A percentile compares a stretch with the other conserved stretches of the same genome.
Conservation (phyloP, 2,888 invertebrate species). For the Allygus modestus region DNA sequence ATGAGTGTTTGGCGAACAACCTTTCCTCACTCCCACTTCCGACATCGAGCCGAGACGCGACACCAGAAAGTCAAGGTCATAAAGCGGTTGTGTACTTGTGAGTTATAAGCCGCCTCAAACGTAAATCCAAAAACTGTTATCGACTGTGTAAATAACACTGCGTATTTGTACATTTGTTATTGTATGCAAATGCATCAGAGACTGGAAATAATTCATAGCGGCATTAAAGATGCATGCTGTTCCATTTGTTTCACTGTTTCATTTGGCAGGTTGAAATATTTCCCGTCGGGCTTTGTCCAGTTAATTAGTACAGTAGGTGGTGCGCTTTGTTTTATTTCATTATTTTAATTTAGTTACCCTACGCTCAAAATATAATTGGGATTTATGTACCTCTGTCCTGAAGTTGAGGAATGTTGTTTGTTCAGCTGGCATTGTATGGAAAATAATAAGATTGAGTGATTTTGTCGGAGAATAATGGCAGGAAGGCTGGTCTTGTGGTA, state of each 20-base stretch:
- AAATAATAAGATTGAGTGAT: neutral
- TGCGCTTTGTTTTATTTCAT: slow-evolving; percentile 25
- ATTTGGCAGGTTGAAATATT: slow-evolving; percentile 28
- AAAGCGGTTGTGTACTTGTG: no score
- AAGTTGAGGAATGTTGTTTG: slow-evolving; percentile 10
- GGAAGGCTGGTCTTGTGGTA: neutral
- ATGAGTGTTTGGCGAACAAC: neutral
- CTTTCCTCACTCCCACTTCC: no score
- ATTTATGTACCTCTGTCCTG: slow-evolving; percentile 6
- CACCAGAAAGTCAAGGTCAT: no score
- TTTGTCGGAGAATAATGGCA: neutral
- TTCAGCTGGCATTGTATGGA: slow-evolving; percentile 1
- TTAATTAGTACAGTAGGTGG: slow-evolving; percentile 35
- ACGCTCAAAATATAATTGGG: slow-evolving; percentile 23
- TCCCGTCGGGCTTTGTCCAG: neutral
- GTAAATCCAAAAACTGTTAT: neutral
- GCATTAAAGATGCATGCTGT: slow-evolving; percentile 32
- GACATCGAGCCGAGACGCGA: no score
- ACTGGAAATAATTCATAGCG: slow-evolving; percentile 15
- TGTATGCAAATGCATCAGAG: slow-evolving; percentile 39
- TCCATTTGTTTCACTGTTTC: slow-evolving; percentile 42
- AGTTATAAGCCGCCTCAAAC: no score
- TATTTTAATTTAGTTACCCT: slow-evolving; percentile 28
- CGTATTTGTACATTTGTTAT: slow-evolving; percentile 7
- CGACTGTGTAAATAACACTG: neutral